Percentiles rank a stretch among this genome's conserved stretches.
Evolutionary conservation across 2,797 vertebrate genomes (phyloP).

Genomic region (Bradypodion pumilum): DNA sequence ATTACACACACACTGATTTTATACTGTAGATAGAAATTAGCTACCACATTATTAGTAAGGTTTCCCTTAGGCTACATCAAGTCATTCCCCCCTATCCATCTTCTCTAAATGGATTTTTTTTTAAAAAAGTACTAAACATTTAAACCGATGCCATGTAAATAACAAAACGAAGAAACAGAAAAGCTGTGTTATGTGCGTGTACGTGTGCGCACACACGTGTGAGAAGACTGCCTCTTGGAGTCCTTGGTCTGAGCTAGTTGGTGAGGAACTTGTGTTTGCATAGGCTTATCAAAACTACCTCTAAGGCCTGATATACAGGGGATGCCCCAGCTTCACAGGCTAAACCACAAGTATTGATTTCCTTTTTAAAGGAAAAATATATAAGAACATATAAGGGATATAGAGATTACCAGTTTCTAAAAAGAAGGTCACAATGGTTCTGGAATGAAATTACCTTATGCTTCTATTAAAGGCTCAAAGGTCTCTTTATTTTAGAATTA

Average conservation of each 20-base stretch:
- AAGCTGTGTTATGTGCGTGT: background rate
- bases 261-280: conserved; percentile 29
- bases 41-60: conserved; percentile 54
- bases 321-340: background rate
- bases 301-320: conserved; percentile 8
- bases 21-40: conserved; percentile 64
- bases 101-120: conserved; percentile 37
- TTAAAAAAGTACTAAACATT: conserved; percentile 42
- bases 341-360: background rate
- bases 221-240: conserved; percentile 23
- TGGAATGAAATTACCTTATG: conserved; percentile 26
- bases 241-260: conserved; percentile 17
- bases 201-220: background rate
- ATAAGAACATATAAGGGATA: conserved; percentile 3
- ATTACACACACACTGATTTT: conserved; percentile 64
- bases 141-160: conserved; percentile 45
- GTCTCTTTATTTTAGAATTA: conserved; percentile 45
- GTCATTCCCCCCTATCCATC: conserved; percentile 40
- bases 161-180: conserved; percentile 28
- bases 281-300: conserved; percentile 17
- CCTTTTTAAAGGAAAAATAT: background rate
- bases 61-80: conserved; percentile 51
- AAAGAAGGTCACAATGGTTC: conserved; percentile 13
- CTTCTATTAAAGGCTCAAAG: conserved; percentile 32
- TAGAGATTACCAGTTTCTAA: background rate